phyloP scores from a whole-genome alignment of 1,140 invertebrate genomes.

The Rhagoletis zephyria region DNA sequence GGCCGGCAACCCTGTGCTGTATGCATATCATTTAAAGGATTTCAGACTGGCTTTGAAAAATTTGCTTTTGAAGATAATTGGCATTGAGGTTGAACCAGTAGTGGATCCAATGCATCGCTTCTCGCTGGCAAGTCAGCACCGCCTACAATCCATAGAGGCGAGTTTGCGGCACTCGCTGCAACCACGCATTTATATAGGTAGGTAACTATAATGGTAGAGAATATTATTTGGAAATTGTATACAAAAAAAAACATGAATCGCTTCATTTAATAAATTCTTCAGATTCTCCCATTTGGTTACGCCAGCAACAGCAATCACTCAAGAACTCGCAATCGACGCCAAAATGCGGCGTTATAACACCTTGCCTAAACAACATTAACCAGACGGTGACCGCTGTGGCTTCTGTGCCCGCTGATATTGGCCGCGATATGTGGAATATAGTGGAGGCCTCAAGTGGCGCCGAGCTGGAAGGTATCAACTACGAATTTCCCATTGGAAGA shows the following conservation, averaged over 20 bases:
- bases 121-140: constrained; percentile 71
- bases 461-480: constrained; percentile 67
- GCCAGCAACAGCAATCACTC: constrained; percentile 69
- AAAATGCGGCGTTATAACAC: constrained; percentile 67
- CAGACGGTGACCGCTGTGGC: constrained; percentile 72
- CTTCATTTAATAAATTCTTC: constrained; percentile 35
- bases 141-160: constrained; percentile 69
- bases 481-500: constrained; percentile 66
- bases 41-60: constrained; percentile 84
- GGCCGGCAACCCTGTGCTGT: constrained; percentile 88
- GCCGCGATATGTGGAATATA: constrained; percentile 74
- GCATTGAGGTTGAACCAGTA: constrained; percentile 71
- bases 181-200: constrained; percentile 72
- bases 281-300: constrained; percentile 71
- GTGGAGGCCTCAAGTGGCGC: constrained; percentile 72
- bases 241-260: background rate
- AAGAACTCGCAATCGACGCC: constrained; percentile 66
- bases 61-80: constrained; percentile 77
- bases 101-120: constrained; percentile 72
- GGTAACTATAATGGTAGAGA: constrained; percentile 52
- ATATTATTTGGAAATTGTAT: background rate
- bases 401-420: constrained; percentile 70
- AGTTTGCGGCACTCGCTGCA: constrained; percentile 64
- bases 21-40: constrained; percentile 91
- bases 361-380: constrained; percentile 71